These are phyloP conservation scores for Gerris buenoi DNA, from an alignment of 1,140 invertebrate genomes.

Conservation along the genomic window DNA sequence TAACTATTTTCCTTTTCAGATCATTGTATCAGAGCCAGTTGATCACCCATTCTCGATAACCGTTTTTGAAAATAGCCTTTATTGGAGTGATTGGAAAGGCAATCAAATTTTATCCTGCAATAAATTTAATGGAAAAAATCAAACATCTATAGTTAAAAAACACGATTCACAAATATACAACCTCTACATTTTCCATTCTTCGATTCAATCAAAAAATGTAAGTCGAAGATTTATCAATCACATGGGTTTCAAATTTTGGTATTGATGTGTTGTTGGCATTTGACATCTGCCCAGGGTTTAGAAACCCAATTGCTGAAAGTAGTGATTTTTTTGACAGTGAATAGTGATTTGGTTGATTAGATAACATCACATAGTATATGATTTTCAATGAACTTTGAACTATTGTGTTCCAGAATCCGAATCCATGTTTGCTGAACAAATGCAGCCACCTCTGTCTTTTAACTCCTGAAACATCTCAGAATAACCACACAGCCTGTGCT, in stretches of 20 bases:
- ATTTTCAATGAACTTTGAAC: no score
- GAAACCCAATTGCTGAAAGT: no score
- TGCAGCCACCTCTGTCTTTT: constrained; percentile 74
- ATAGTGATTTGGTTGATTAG: no score
- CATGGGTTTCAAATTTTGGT: no score
- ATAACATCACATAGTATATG: no score
- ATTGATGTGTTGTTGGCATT: no score
- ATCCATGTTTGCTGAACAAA: constrained; percentile 48
- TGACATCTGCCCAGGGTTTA: no score
- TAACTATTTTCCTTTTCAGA: neutral
- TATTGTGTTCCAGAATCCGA: constrained; percentile 31
- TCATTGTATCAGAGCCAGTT: constrained; percentile 31
- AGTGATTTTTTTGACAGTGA: no score
- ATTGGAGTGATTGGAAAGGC: constrained; percentile 67
- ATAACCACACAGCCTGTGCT: constrained; percentile 40
- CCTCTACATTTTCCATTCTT: constrained; percentile 50
- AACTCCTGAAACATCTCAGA: constrained; percentile 39
- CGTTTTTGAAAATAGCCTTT: constrained; percentile 74
- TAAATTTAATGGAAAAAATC: constrained; percentile 48
- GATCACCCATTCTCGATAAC: constrained; percentile 67
- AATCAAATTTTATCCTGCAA: constrained; percentile 47
- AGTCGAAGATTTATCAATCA: no score
- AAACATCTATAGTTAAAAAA: constrained; percentile 34
- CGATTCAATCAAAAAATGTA: constrained; percentile 25
- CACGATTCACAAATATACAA: constrained; percentile 39